Evolutionary conservation across 2,888 invertebrate genomes (phyloP), one percentile per base, ranked within the genome.

Genomic region (Cenopis cana): DNA sequence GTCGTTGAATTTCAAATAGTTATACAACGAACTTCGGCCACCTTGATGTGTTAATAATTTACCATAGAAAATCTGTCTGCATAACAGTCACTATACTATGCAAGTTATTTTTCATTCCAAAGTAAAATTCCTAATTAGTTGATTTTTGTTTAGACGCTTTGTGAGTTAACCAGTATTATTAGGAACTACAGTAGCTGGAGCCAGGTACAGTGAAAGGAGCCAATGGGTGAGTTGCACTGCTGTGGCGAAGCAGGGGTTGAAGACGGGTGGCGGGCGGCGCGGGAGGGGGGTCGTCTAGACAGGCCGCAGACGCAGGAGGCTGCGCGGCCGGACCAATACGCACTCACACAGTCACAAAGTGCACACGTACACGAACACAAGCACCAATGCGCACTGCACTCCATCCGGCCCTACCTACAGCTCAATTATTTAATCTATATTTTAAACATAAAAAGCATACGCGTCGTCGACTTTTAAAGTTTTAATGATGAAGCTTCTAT

Each of bases 221-320:
- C 74, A 73, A 74, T 60, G 76, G 71, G 68, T 74, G 68, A 69
- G 73, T 61, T 74, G 74, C 77, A 66, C 76, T 75, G 77, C 79
- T 76, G 77, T 70, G 62, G 75, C 64, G 69, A 70, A 68, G 60
- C 74, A 50, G 69, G 69, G 73, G 77, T 76, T 72, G 72, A 76
- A 73, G 72, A 76, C 69, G 76, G 73, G 77, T 68, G 62, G 76
- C 72, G 72, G 74, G 69, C 80, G 66, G 75, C 62, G 75, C 77
- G 74, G 75, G 57, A 79, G 82, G 82, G 82, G 82, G 85, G 85
- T 75, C 81, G 93, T 93, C 93, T 93, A 93, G 93, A 93, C 93
- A 88, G 92, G 89, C 90, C 90, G 91, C 92, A 93, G 93, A 93
- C 93, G 88, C 84, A 85, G 90, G 92, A 92, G 92, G 92, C 92